Evolutionary conservation across 2,797 vertebrate species (phyloP), one percentile per base, ranked within the genome.

Genomic region (Helostoma temminkii): DNA sequence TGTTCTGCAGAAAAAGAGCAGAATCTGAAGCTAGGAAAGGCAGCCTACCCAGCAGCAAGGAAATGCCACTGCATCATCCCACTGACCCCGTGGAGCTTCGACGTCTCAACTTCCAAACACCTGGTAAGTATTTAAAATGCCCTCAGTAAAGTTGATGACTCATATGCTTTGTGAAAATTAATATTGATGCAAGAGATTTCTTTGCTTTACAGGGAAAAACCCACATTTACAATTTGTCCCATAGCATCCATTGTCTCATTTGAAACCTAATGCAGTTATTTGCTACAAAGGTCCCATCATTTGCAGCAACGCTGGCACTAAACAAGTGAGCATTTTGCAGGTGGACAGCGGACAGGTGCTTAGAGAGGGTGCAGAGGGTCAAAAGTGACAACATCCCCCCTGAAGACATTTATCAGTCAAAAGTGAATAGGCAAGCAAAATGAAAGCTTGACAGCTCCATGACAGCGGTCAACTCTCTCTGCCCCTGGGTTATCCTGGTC

Each of bases 31-130:
- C 96, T 45, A 95, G 98, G 81, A 99, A 99, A 85, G 97, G 96
- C 87, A 99, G 98, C 78, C 95, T 99, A 41, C 98, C 97, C 8
- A 98, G 97, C 91, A 97, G 92, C 91, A 99, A 99, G 76, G 98
- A 99, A 83, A 93, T 98, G 81, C 96, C 96, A 0, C 95, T 97
- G 57, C 97, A 98, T 66, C 95, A 99, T 56, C 97, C 97, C 61
- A 99, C 97, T 11, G 98, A 99, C 75, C 97, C 97, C 0, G 98
- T 99, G 24, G 97, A 99, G 83, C 94, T 99, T 10, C 95, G 97
- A 25, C 96, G 98, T 60, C 96, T 99, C 90, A 99, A 99, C 94
- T 99, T 98, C 89, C 98, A 99, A 90, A 99, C 97, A 6, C 98
- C 97, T 4, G 98, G 98, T 99, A 92, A 94, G 95, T 79, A 9